A percentile compares a stretch with the other conserved stretches of the same genome.
Conservation (phyloP, 2,888 invertebrate species). For the Linyphia triangularis region DNA sequence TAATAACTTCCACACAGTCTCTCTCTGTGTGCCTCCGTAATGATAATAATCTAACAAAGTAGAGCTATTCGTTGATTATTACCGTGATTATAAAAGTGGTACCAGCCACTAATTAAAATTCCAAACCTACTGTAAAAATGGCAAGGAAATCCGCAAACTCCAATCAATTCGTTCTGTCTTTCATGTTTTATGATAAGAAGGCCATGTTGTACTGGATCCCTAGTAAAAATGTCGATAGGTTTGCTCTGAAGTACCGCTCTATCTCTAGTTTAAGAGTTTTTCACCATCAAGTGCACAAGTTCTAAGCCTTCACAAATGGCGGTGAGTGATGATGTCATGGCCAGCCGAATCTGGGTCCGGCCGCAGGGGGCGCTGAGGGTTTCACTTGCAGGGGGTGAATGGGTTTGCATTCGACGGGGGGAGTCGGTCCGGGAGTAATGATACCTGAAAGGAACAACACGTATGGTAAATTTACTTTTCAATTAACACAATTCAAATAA, state of each 20-base stretch:
- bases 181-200: background rate
- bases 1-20: too few species aligned
- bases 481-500: too few species aligned
- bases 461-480: too few species aligned
- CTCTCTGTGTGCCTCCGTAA: too few species aligned
- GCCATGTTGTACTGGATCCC: slow-evolving; percentile 12
- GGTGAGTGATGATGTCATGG: slow-evolving; percentile 16
- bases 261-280: background rate
- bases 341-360: slow-evolving; percentile 47
- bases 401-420: slow-evolving; percentile 64
- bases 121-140: slow-evolving; percentile 1
- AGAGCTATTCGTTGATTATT: background rate
- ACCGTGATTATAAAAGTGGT: slow-evolving; percentile 17
- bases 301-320: background rate
- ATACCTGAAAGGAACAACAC: too few species aligned
- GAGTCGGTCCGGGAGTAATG: slow-evolving; percentile 35
- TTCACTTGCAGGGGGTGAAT: slow-evolving; percentile 66
- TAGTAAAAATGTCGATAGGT: background rate
- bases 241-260: background rate
- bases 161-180: background rate
- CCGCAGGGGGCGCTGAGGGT: slow-evolving; percentile 12
- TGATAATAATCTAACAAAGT: background rate
- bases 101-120: slow-evolving; percentile 42
- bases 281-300: background rate
- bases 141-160: slow-evolving; percentile 1